Conservation (phyloP, 1,140 invertebrate genomes). For the Drosophila busckii region DNA sequence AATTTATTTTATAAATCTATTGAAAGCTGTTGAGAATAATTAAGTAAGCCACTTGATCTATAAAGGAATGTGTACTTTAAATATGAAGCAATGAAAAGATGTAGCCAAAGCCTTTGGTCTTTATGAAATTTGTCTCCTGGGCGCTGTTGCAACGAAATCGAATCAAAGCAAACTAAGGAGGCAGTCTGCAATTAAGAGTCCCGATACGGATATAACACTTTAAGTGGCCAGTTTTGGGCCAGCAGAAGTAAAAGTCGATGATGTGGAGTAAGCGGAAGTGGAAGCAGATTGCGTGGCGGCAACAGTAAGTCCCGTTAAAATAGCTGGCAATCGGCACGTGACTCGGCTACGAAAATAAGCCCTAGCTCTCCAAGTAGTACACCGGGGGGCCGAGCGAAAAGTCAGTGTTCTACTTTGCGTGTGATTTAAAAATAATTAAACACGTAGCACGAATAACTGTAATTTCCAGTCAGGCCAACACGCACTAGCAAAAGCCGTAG, state of each 20-base stretch:
- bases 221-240: conserved; percentile 65
- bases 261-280: no score
- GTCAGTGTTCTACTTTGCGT: conserved; percentile 39
- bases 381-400: background rate
- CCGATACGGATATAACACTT: conserved; percentile 69
- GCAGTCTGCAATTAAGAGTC: conserved; percentile 59
- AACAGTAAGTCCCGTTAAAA: conserved; percentile 47
- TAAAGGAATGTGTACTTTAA: no score
- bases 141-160: no score
- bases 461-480: conserved; percentile 53
- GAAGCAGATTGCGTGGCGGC: conserved; percentile 29
- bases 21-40: no score
- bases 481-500: background rate
- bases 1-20: no score
- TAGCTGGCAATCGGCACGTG: conserved; percentile 66
- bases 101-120: no score
- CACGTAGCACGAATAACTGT: conserved; percentile 75
- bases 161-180: conserved; percentile 22
- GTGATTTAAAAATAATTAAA: conserved; percentile 78
- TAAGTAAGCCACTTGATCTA: no score
- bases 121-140: no score
- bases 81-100: no score
- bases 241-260: conserved; percentile 4
- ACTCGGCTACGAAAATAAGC: conserved; percentile 57
- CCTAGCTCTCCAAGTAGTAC: no score